Percentiles rank a stretch among this genome's conserved stretches.
Evolutionary conservation across 1,140 invertebrate species (phyloP).

Genomic region (Heliconius melpomene): DNA sequence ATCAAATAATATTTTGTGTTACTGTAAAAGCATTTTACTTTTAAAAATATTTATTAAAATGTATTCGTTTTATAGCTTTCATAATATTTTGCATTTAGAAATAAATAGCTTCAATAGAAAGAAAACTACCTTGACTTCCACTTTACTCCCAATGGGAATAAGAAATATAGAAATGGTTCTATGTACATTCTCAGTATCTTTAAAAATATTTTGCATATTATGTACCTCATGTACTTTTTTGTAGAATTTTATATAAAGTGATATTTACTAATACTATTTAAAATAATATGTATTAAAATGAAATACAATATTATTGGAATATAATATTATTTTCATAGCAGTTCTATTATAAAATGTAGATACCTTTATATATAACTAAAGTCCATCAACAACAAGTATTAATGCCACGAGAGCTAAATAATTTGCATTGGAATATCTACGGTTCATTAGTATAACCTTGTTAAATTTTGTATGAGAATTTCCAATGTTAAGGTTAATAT

Average conservation of each 20-base stretch:
- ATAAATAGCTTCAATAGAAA: not conserved
- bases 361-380: not conserved
- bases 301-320: too few relatives aligned
- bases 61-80: too few relatives aligned
- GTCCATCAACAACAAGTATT: not conserved
- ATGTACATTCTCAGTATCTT: not conserved
- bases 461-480: conserved; percentile 3
- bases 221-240: not conserved
- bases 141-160: not conserved
- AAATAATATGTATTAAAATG: too few relatives aligned
- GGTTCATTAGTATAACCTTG: not conserved
- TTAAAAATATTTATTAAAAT: too few relatives aligned
- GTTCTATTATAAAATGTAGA: not conserved
- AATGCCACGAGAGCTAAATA: not conserved
- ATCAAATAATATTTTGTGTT: too few relatives aligned
- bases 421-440: conserved; percentile 7
- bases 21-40: too few relatives aligned
- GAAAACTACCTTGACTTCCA: not conserved
- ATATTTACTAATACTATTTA: too few relatives aligned
- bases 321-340: not conserved
- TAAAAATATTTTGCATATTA: not conserved
- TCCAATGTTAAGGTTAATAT: not conserved
- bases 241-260: not conserved
- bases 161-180: not conserved
- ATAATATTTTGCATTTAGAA: too few relatives aligned